phyloP scores from a whole-genome alignment of 2,797 vertebrate species.

The Danio kyathit region DNA sequence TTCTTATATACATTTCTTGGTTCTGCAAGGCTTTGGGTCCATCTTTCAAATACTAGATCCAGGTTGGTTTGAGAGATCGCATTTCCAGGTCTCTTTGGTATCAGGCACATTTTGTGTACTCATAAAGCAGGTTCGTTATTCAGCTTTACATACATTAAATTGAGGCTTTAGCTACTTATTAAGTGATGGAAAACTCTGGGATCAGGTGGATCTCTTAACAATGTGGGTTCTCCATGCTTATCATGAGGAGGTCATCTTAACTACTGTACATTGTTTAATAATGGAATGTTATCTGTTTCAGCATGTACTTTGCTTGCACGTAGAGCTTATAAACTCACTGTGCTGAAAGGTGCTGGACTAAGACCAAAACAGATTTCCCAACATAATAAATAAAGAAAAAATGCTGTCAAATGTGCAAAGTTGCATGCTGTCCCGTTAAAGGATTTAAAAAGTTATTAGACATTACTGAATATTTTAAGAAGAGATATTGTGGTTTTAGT shows the following conservation, averaged over 20 bases:
- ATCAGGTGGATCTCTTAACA: neutral
- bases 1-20: no score
- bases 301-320: neutral
- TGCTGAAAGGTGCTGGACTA: neutral
- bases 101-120: no score
- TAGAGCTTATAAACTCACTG: neutral
- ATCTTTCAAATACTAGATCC: no score
- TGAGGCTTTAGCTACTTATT: no score
- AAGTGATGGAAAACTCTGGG: no score
- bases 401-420: neutral
- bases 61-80: no score
- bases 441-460: neutral
- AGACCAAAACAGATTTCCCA: neutral
- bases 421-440: neutral
- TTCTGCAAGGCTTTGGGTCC: no score
- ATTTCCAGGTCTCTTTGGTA: no score
- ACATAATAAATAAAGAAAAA: neutral
- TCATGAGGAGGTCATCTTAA: neutral
- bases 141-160: no score
- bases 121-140: no score
- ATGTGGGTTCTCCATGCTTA: neutral
- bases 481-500: neutral
- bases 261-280: neutral
- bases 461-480: neutral
- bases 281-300: neutral